Evolutionary conservation across 2,888 invertebrate species (phyloP).

Genomic region (Pseudoips prasinana): DNA sequence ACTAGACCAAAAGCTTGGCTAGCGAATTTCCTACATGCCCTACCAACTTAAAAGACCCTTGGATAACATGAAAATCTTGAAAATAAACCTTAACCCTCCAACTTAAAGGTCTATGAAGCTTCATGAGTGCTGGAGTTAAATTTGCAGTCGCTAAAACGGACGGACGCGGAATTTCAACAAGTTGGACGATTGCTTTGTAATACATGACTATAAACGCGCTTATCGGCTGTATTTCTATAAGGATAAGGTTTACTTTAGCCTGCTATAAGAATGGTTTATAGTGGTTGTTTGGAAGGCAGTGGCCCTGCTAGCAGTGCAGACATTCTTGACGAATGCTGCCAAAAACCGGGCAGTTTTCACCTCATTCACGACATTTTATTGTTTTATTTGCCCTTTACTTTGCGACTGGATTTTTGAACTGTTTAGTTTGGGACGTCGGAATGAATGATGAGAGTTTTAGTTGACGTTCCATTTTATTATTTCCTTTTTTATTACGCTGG

Average conservation of each 20-base stretch:
- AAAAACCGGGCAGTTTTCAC: conserved; percentile 77
- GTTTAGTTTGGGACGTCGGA: conserved; percentile 9
- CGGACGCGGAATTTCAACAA: conserved; percentile 79
- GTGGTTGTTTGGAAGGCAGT: conserved; percentile 34
- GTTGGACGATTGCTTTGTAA: conserved; percentile 62
- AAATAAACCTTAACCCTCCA: conserved; percentile 45
- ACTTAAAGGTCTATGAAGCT: conserved; percentile 45
- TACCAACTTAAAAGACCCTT: conserved; percentile 20
- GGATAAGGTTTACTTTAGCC: conserved; percentile 50
- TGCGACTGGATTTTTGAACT: conserved; percentile 25
- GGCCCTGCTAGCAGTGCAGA: conserved; percentile 50
- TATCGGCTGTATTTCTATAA: conserved; percentile 35
- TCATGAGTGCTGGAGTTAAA: conserved; percentile 45
- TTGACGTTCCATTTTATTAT: no score
- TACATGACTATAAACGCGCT: conserved; percentile 41
- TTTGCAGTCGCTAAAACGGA: conserved; percentile 62
- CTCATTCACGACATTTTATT: conserved; percentile 66
- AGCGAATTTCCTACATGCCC: conserved; percentile 67
- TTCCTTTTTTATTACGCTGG: no score
- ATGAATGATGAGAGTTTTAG: no score
- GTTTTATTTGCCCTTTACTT: conserved; percentile 56
- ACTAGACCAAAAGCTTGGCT: conserved; percentile 70
- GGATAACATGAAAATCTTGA: conserved; percentile 30
- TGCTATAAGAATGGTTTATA: conserved; percentile 8
- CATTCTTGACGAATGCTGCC: conserved; percentile 79